Evolutionary conservation across 2,888 invertebrate genomes (phyloP), one percentile per base, ranked within the genome.

Genomic region (Calameuta filiformis): DNA sequence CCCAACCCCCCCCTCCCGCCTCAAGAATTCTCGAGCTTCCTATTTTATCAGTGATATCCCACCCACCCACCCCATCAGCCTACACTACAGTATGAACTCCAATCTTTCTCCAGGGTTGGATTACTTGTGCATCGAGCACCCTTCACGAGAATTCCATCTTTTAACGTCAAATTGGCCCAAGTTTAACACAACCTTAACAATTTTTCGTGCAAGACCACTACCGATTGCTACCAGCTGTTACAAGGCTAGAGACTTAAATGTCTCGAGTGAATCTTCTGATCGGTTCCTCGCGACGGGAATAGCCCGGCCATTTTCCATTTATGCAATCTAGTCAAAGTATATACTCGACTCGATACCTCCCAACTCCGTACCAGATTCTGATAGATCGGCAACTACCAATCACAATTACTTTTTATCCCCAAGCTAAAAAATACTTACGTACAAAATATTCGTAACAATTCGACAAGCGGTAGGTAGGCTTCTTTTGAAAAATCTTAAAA

Each of bases 101-200:
- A 86, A 86, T 86, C 85, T 89, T 85, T 83, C 82, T 84, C 79
- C 81, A 56, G 79, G 82, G 81, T 79, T 82, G 82, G 84, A 84
- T 87, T 85, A 85, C 85, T 84, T 80, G 80, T 85, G 81, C 84
- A 87, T 87, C 85, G 83, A 85, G 81, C 81, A 82, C 86, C 81
- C 84, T 86, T 81, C 82, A 79, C 83, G 69, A 79, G 81, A 85
- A 86, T 87, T 86, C 83, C 81, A 83, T 86, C 85, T 85, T 85
- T 87, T 83, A 84, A 83, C 83, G 81, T 79, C 81, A 86, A 88
- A 87, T 87, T 87, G 81, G 83, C 81, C 83, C 79, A 81, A 79
- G 84, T 86, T 84, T 83, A 82, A 80, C 83, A 81, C 77, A 79
- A 80, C 78, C 79, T 79, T 79, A 76, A 83, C 83, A 56, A 23